A percentile compares a stretch with the other conserved stretches of the same genome.
These are phyloP conservation scores for Hartigia nigra DNA, from an alignment of 2,888 invertebrate species.

Conservation along the genomic window DNA sequence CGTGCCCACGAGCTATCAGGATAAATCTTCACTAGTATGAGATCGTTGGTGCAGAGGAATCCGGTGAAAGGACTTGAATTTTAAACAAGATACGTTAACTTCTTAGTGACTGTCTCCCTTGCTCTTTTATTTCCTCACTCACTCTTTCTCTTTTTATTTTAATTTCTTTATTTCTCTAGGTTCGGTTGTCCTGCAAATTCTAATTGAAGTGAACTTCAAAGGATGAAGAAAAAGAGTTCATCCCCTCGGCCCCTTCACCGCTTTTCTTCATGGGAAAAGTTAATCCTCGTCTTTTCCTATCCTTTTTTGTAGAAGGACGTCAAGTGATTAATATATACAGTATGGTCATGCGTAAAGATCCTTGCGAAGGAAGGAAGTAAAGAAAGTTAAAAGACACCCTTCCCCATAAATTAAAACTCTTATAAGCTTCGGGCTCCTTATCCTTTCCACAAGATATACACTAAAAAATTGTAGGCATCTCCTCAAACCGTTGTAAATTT, in stretches of 20 bases:
- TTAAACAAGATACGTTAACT: background rate
- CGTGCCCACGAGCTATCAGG: background rate
- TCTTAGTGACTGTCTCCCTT: background rate
- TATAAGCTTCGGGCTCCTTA: background rate
- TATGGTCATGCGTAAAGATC: background rate
- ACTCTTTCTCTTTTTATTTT: background rate
- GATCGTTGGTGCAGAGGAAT: background rate
- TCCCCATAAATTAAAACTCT: background rate
- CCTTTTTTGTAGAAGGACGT: background rate
- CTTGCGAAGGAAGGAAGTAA: background rate
- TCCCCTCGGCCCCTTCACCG: background rate
- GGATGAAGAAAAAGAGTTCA: background rate
- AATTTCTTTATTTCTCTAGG: background rate
- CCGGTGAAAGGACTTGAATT: background rate
- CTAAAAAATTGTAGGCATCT: background rate
- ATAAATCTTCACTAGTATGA: background rate
- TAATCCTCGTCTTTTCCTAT: background rate
- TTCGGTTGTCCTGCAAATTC: background rate
- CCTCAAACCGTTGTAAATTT: too few species aligned
- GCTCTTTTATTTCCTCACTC: background rate
- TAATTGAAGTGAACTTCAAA: background rate
- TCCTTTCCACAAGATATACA: background rate
- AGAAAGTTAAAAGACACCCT: background rate
- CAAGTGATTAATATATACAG: background rate
- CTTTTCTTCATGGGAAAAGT: background rate